Percentiles rank a stretch among this genome's conserved stretches.
phyloP scores from a whole-genome alignment of 2,888 invertebrate species.

The Amblyteles armatorius region DNA sequence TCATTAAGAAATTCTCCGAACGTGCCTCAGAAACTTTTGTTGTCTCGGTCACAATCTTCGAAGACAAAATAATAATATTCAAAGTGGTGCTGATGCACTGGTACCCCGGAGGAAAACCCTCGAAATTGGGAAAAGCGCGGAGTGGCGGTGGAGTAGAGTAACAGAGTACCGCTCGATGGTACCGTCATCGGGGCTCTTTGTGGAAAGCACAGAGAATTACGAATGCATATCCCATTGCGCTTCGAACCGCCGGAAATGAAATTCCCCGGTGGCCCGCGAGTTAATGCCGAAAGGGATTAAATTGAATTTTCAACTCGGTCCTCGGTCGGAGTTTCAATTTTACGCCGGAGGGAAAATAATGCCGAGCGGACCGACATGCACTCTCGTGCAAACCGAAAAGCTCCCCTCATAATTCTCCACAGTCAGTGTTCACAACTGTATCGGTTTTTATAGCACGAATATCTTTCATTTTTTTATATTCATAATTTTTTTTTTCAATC shows the following conservation, averaged over 20 bases:
- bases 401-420: neutral
- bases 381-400: neutral
- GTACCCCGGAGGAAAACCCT: neutral
- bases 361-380: neutral
- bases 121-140: neutral
- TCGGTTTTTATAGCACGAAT: neutral
- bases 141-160: constrained; percentile 1
- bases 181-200: constrained; percentile 51
- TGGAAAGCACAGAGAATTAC: constrained; percentile 55
- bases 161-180: neutral
- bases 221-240: constrained; percentile 68
- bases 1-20: constrained; percentile 46
- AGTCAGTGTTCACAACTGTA: neutral
- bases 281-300: constrained; percentile 65
- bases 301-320: constrained; percentile 61
- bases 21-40: neutral
- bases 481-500: too few species aligned
- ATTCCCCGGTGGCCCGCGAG: constrained; percentile 30
- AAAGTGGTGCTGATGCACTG: constrained; percentile 7
- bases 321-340: constrained; percentile 37
- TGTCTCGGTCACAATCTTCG: neutral
- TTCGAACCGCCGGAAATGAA: constrained; percentile 61
- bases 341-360: neutral
- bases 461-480: too few species aligned
- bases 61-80: constrained; percentile 23